Percentiles rank a stretch among this genome's conserved stretches.
Conservation (phyloP, 2,888 invertebrate genomes). For the Caenorhabditis virilis region DNA sequence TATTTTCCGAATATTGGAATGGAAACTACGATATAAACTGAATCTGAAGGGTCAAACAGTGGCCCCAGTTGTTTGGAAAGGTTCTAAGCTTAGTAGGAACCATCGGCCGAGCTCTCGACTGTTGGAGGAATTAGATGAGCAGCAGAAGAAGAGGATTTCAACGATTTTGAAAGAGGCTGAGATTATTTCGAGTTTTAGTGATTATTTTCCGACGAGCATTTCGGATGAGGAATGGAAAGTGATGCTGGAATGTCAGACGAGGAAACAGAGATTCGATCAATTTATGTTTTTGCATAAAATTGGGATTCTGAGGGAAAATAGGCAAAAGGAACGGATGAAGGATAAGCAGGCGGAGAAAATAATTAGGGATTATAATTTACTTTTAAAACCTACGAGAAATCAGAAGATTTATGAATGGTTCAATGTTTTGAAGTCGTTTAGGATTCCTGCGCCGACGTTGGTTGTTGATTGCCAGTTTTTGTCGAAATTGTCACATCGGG, state of each 20-base stretch:
- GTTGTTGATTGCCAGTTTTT: slow-evolving; percentile 65
- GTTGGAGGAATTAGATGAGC: background rate
- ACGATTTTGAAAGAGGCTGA: slow-evolving; percentile 7
- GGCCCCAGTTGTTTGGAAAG: slow-evolving; percentile 18
- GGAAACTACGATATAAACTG: background rate
- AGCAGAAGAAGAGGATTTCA: slow-evolving; percentile 1
- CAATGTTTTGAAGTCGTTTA: slow-evolving; percentile 7
- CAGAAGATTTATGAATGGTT: slow-evolving; percentile 1
- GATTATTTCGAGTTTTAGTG: slow-evolving; percentile 14
- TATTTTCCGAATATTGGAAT: too few relatives aligned
- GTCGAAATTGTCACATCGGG: slow-evolving; percentile 49
- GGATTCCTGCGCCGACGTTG: slow-evolving; percentile 43
- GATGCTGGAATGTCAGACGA: slow-evolving; percentile 10
- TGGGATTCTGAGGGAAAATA: slow-evolving; percentile 17
- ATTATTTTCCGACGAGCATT: slow-evolving; percentile 13
- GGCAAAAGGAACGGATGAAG: slow-evolving; percentile 1
- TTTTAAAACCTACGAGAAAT: background rate
- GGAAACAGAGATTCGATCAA: slow-evolving; percentile 50
- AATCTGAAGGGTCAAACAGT: slow-evolving; percentile 7
- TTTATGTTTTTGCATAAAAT: slow-evolving; percentile 43
- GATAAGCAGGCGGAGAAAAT: background rate
- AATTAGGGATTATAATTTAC: too few relatives aligned
- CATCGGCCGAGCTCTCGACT: slow-evolving; percentile 12
- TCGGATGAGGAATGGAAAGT: slow-evolving; percentile 16
- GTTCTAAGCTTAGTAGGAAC: background rate